These are phyloP conservation scores for Urocolius indicus DNA, from an alignment of 2,113 vertebrate genomes.

Conservation along the genomic window DNA sequence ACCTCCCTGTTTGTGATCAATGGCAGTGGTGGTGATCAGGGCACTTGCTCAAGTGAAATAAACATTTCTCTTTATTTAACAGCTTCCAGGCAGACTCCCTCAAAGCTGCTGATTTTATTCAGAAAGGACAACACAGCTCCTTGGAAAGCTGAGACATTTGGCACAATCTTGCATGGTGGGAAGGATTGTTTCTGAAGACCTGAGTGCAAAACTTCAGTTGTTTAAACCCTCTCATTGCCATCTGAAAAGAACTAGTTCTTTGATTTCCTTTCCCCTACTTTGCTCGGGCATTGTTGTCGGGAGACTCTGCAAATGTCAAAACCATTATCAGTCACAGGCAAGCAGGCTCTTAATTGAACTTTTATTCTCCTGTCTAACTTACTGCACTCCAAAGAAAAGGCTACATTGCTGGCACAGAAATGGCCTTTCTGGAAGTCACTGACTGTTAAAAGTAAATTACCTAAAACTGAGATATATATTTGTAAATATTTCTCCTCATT, in stretches of 20 bases:
- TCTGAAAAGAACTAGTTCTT: not conserved
- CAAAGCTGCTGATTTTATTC: not conserved
- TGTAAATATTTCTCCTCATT: not conserved
- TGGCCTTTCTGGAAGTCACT: constrained; percentile 20
- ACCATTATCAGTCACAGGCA: constrained; percentile 61
- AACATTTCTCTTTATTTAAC: not conserved
- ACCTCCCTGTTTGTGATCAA: no score
- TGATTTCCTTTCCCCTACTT: constrained; percentile 4
- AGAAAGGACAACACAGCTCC: fast-evolving
- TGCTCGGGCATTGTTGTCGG: constrained; percentile 16
- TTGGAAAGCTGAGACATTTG: not conserved
- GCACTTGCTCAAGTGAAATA: not conserved
- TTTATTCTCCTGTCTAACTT: constrained; percentile 42
- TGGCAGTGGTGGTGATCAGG: not conserved
- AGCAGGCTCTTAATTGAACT: constrained; percentile 65
- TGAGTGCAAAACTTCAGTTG: not conserved
- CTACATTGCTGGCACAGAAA: not conserved
- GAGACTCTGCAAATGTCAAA: constrained; percentile 74
- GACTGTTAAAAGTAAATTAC: constrained; percentile 19
- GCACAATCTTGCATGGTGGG: fast-evolving
- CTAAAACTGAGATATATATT: not conserved
- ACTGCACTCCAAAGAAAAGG: constrained; percentile 10
- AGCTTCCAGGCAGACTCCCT: not conserved
- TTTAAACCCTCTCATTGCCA: not conserved
- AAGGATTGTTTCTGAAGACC: not conserved